Evolutionary conservation across 2,888 invertebrate species (phyloP), one percentile per base, ranked within the genome.

Genomic region (Agrilus cyanescens): DNA sequence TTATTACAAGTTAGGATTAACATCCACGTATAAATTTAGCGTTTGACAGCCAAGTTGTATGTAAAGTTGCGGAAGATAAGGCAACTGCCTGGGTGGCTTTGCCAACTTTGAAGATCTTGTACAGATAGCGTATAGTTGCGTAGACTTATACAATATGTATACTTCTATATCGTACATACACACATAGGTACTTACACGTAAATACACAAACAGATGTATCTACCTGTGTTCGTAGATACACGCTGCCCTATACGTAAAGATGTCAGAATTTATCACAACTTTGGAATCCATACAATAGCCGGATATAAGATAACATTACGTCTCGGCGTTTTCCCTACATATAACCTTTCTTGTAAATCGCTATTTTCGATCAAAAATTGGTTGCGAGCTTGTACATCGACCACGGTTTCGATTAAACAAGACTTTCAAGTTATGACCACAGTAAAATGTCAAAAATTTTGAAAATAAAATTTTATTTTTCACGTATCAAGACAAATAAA

Each of bases 11-110:
- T 25, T 25, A 45, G 40, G 43, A 43, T 46, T 47, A 43, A 46
- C 36, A 43, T 40, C 32, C 41, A 44, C 45, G 44, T 46, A 51
- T 51, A 51, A 51, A 51, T 51, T 50, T 50, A 45, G 43, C 44
- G 44, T 51, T 51, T 51, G 51, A 51, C 51, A 50, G 49, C 42
- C 43, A 49, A 51, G 49, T 51, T 51, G 49, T 50, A 50, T 44
- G 49, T 49, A 41, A 50, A 50, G 51, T 47, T 51, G 51, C 49
- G 50, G 47, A 50, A 50, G 51, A 51, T 51, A 51, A 50, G 51
- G 44, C 43, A 44, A 50, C 48, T 50, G 48, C 49, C 43, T 51
- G 50, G 51, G 51, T 49, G 44, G 49, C 46, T 50, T 51, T 47
- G 49, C 50, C 46, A 51, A 51, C 45, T 46, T 40, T 43, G 40